These are phyloP conservation scores for Leptobrachium ailaonicum DNA, from an alignment of 2,113 vertebrate species.

Conservation along the genomic window DNA sequence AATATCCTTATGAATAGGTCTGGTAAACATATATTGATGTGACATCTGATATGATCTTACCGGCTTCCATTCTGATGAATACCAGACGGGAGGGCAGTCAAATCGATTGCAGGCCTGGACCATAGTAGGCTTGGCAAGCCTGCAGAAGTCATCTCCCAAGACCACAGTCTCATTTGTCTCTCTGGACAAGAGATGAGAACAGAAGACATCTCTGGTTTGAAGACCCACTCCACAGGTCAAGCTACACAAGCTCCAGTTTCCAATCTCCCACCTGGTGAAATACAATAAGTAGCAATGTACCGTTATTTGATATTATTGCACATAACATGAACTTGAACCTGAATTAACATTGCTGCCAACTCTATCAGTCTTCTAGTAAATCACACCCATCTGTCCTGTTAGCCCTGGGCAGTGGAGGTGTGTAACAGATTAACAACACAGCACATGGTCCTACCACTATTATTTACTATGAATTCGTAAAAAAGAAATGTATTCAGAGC, in stretches of 20 bases:
- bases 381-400: too few relatives aligned
- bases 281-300: not conserved
- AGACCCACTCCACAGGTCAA: constrained; percentile 90
- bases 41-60: constrained; percentile 61
- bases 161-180: constrained; percentile 75
- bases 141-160: constrained; percentile 79
- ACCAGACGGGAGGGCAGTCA: constrained; percentile 91
- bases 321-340: too few relatives aligned
- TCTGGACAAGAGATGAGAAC: constrained; percentile 74
- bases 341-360: too few relatives aligned
- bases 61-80: constrained; percentile 80
- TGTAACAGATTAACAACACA: too few relatives aligned
- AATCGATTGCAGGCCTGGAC: constrained; percentile 92
- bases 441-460: too few relatives aligned
- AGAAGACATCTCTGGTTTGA: constrained; percentile 83
- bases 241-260: constrained; percentile 88
- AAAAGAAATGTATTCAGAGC: too few relatives aligned
- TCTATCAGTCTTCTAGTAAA: too few relatives aligned
- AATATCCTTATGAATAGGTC: too few relatives aligned
- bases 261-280: constrained; percentile 84
- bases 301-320: too few relatives aligned
- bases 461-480: too few relatives aligned
- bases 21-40: too few relatives aligned
- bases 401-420: too few relatives aligned
- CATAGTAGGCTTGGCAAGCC: constrained; percentile 74